Evolutionary conservation across 2,113 vertebrate species (phyloP), one percentile per base, ranked within the genome.

Genomic region (Nothocercus nigrocapillus): DNA sequence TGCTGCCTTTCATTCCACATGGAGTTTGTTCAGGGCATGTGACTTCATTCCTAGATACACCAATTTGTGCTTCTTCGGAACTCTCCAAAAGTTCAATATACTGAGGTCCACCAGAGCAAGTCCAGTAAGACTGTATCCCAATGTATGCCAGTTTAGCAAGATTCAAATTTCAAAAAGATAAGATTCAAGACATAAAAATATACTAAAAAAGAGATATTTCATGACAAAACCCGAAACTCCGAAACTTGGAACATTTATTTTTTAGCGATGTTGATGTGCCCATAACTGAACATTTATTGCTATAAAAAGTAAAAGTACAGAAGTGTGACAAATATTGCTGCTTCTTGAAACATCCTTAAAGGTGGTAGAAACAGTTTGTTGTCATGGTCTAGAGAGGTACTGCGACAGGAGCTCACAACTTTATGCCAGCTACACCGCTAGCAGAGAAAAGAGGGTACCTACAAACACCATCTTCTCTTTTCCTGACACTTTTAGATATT

Each of bases 41-140:
- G 51, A 82, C 51, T 93, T 93, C 27, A 56, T 47, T 85, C 47
- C 75, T 81, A 85, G 72, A 68, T 72, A 94, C 44, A 51, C 25
- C 28, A 73, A 70, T 53, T 27, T 88, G 24, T 54, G 67, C 9
- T 21, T 89, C 75, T 70, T 45, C 30, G 1, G 13, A 82, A 25
- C 68, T 80, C 7, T 2, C 13, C 77, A 78, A 82, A 94, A 77
- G 15, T 24, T 66, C 22, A 79, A 40, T 82, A 68, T n/a, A 1
- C 15, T 45, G 32, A 24, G 11, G 24, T 69, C 25, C 69, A 85
- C 19, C n/a, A 74, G 30, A n/a, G 7, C 38, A 80, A 82, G 24
- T 3, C 34, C 1, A 64, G 1, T 51, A 64, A 69, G 12, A 68
- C 8, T 4, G 0, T 56, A 82, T 25, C 12, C 13, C 6, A 28